These are phyloP conservation scores for Phortica okadai DNA, from an alignment of 2,888 invertebrate species.

Conservation along the genomic window DNA sequence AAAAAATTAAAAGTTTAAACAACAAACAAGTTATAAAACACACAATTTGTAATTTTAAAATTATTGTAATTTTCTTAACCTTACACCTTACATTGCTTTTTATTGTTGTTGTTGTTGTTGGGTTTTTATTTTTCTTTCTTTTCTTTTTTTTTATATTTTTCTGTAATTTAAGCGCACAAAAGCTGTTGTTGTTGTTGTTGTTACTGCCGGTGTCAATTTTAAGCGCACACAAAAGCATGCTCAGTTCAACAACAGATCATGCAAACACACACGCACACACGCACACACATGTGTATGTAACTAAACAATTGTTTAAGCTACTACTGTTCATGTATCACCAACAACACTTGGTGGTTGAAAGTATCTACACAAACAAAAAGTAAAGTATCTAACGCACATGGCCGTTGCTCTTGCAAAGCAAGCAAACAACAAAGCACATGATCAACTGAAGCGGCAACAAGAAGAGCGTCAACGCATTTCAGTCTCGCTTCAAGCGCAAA, in stretches of 20 bases:
- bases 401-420: not conserved
- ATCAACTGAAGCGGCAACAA: constrained; percentile 1
- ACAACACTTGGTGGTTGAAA: constrained; percentile 1
- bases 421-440: not conserved
- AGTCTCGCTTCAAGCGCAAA: constrained; percentile 1
- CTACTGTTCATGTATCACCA: not conserved
- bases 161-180: constrained; percentile 18
- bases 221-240: too few species aligned
- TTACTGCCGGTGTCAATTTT: not conserved
- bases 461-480: not conserved
- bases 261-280: too few species aligned
- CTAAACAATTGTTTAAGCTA: constrained; percentile 17
- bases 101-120: not conserved
- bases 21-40: constrained; percentile 22
- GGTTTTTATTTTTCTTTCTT: constrained; percentile 10
- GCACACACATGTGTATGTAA: not conserved
- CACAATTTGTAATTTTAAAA: constrained; percentile 30
- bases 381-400: not conserved
- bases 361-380: not conserved
- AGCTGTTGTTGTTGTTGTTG: not conserved
- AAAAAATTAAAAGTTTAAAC: not conserved
- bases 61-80: constrained; percentile 59
- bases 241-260: too few species aligned
- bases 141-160: not conserved
- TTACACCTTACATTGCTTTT: constrained; percentile 42